Base-by-base conservation (phyloP, 2,888 invertebrate genomes). In the Caenorhabditis drosophilae region DNA sequence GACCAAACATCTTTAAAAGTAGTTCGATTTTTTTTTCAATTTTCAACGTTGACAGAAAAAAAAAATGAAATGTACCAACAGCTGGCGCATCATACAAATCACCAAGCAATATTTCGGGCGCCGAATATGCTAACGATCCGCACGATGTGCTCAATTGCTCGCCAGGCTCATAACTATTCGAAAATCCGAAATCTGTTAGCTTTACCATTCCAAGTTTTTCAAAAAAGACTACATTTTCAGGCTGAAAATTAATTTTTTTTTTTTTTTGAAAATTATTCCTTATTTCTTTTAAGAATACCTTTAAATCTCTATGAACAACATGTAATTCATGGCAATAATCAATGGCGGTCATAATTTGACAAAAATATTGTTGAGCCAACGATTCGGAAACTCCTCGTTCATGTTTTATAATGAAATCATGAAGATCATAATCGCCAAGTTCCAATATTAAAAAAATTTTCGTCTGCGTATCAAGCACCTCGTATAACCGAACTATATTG, bases 141-240 rank as follows among this genome's bases (percentile, higher is more conserved):
- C 98, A 98, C 34, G 94, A 95, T 22, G 98, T 99, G 85, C 94
- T 93, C 83, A 97, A 86, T 84, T 95, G 94, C 86, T 93, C 92
- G 48, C 96, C 97, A 22, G 96, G 96, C 83, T 90, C 85, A 90
- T 87, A 89, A 79, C 87, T 85, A 87, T 99, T 98, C 86, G 96
- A 96, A 83, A 90, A 90, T 84, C 95, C 98, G 87, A 98, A 98
- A 87, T 99, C 98, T 66, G 98, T 98, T 84, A 98, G 88, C 87
- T 98, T 99, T 31, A 98, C 97, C 84, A 93, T 89, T 58, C 94
- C 94, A 51, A 92, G 87, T 86, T 94, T 93, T 86, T 96, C 93
- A 85, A 98, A 98, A 87, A 97, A 97, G 48, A 99, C 95, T 61
- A 98, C 97, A 88, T 99, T 98, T 86, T 98, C 98, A 15, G 97